Conservation (phyloP, 2,888 invertebrate species). For the Yponomeuta sedellus region DNA sequence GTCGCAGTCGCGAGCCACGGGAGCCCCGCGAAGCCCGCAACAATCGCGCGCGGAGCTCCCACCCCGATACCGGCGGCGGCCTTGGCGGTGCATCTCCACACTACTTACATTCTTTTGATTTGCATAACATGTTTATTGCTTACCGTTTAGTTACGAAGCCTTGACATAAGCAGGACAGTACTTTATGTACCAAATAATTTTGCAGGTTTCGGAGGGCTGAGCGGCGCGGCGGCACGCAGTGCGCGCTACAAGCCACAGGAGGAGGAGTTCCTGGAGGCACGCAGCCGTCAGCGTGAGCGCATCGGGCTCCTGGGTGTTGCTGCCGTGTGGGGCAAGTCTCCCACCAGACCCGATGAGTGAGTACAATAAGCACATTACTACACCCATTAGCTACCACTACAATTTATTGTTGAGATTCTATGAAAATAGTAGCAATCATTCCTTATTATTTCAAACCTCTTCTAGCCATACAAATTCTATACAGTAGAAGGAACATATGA, state of each 20-base stretch:
- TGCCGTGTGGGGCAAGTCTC: conserved; percentile 86
- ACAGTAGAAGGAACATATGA: too few relatives aligned
- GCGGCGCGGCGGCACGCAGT: conserved; percentile 31
- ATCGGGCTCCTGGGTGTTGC: conserved; percentile 83
- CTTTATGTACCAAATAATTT: too few relatives aligned
- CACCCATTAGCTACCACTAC: too few relatives aligned
- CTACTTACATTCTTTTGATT: neutral
- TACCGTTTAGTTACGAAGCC: too few relatives aligned
- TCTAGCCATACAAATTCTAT: too few relatives aligned
- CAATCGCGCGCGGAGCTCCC: neutral
- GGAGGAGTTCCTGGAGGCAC: conserved; percentile 81
- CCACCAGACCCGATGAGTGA: conserved; percentile 79
- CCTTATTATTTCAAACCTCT: too few relatives aligned
- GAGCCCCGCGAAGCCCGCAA: conserved; percentile 18
- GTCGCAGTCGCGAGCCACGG: conserved; percentile 20
- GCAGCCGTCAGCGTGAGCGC: conserved; percentile 83
- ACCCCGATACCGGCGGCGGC: conserved; percentile 22
- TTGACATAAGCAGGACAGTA: too few relatives aligned
- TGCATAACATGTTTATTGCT: too few relatives aligned
- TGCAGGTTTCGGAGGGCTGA: neutral
- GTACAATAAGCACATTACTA: neutral
- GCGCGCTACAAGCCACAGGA: conserved; percentile 65
- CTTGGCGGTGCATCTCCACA: neutral
- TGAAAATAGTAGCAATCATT: too few relatives aligned
- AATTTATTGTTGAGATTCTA: neutral